Evolutionary conservation across 2,797 vertebrate species (phyloP), one percentile per base, ranked within the genome.

Genomic region (Hoplostethus atlanticus): DNA sequence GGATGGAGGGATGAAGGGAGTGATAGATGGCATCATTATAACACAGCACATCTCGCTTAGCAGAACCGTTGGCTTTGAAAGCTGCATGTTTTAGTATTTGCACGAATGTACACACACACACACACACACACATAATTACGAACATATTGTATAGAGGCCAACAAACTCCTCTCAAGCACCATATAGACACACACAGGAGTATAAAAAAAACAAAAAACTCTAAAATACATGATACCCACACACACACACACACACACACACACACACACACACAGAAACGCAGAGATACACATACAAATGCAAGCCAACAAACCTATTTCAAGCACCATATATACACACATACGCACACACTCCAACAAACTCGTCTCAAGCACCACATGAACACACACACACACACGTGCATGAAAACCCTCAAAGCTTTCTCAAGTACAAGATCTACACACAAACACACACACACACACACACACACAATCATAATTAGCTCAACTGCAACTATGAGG

Each of bases 11-110:
- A 92, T 87, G 84, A 87, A 89, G 89, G 91, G 79, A 89, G 73
- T 94, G 92, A 94, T 93, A 90, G 91, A 94, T 93, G 87, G 90
- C 89, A 89, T 91, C 92, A 91, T 94, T 94, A 92, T 84, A 87
- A 78, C 54, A 55, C 77, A 79, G 86, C 87, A 90, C 73, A 92
- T 94, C 91, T 93, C 85, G 90, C 87, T 92, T 88, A 88, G 86
- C 83, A 87, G 90, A 90, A 79, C 80, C 89, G 91, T 92, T 91
- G 79, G 86, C 85, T 93, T 92, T 92, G 92, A 91, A 94, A 80
- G 81, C 87, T 68, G 65, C 53, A 34, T 80, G 73, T 86, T 89
- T 87, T 73, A 73, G 76, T 55, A 31, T 68, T 82, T 73, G 77
- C 63, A 53, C 55, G 44, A 59, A 81, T 30, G 73, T 57, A 73